phyloP scores from a whole-genome alignment of 23 tunicate species.

The Clavelina lepadiformis region DNA sequence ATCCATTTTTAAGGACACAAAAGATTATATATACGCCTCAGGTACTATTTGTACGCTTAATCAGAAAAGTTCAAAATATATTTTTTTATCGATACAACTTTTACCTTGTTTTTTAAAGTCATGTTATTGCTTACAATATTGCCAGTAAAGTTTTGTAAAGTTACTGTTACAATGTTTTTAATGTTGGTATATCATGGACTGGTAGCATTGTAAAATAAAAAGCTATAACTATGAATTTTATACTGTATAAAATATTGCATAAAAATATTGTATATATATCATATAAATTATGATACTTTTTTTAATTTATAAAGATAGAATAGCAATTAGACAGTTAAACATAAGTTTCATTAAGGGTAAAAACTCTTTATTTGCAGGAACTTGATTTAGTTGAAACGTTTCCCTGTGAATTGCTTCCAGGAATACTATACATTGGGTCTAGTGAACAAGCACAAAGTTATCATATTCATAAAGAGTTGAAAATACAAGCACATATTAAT shows the following conservation, averaged over 20 bases:
- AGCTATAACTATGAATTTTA: no score
- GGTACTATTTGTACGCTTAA: slow-evolving; percentile 17
- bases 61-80: background rate
- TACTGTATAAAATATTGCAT: no score
- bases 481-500: slow-evolving; percentile 78
- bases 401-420: slow-evolving; percentile 82
- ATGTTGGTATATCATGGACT: no score
- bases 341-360: background rate
- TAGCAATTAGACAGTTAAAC: background rate
- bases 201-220: no score
- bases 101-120: no score
- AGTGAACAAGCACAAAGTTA: slow-evolving; percentile 52
- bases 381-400: slow-evolving; percentile 58
- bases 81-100: no score
- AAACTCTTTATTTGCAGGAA: slow-evolving; percentile 31
- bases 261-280: no score
- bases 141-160: no score
- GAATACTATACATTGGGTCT: slow-evolving; percentile 80
- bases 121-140: no score
- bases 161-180: no score
- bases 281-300: background rate
- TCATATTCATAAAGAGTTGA: slow-evolving; percentile 67
- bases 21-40: slow-evolving; percentile 83
- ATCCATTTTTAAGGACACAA: slow-evolving; percentile 86
- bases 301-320: background rate